phyloP scores from a whole-genome alignment of 1,140 invertebrate genomes.

The Lasioglossum baleicum region DNA sequence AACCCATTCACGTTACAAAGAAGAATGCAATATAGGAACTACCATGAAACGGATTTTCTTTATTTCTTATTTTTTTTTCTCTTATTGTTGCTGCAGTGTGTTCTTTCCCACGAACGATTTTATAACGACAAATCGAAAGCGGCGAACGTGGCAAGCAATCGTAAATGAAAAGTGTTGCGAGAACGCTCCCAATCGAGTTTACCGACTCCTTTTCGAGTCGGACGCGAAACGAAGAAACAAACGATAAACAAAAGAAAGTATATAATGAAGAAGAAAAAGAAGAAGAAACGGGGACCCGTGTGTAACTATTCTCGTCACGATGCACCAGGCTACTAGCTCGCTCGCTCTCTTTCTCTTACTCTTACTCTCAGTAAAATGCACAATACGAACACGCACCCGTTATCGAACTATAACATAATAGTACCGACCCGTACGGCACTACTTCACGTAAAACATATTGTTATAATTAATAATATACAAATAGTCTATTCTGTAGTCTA shows the following conservation, averaged over 20 bases:
- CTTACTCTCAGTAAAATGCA: constrained; percentile 41
- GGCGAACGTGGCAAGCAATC: constrained; percentile 24
- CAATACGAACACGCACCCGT: constrained; percentile 54
- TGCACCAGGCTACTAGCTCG: constrained; percentile 10
- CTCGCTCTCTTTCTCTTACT: background rate
- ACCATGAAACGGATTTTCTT: constrained; percentile 40
- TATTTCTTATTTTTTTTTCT: no score
- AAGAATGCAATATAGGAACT: constrained; percentile 48
- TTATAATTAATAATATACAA: constrained; percentile 70
- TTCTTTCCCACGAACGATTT: constrained; percentile 28
- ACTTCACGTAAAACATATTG: constrained; percentile 64
- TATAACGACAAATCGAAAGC: constrained; percentile 20
- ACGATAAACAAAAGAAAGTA: constrained; percentile 1
- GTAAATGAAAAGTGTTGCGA: background rate
- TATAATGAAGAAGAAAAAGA: background rate
- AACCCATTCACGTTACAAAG: constrained; percentile 45
- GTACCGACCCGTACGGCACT: constrained; percentile 52
- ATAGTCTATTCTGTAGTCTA: constrained; percentile 60
- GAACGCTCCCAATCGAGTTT: constrained; percentile 2
- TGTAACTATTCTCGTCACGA: constrained; percentile 29
- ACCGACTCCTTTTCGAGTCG: background rate
- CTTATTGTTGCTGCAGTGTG: constrained; percentile 27
- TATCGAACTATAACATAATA: constrained; percentile 67
- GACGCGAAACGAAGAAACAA: constrained; percentile 10
- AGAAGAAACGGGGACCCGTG: constrained; percentile 19